phyloP scores from a whole-genome alignment of 2,797 vertebrate genomes.

The Lophius americanus region DNA sequence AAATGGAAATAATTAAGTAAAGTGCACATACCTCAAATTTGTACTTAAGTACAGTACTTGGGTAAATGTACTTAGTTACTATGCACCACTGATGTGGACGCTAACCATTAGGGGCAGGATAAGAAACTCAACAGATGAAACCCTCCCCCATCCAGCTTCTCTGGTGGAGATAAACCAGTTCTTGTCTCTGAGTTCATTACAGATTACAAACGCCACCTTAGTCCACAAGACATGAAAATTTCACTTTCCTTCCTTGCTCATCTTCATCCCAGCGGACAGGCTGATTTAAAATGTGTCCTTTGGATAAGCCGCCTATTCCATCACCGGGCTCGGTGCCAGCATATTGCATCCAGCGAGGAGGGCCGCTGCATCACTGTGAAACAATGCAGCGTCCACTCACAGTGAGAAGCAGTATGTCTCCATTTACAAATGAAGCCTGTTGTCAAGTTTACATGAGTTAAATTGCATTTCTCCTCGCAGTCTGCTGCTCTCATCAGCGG shows the following conservation, averaged over 20 bases:
- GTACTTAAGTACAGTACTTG: too few species aligned
- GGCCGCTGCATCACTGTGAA: conserved; percentile 20
- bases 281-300: conserved; percentile 47
- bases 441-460: conserved; percentile 41
- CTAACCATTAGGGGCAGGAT: conserved; percentile 27
- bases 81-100: not conserved
- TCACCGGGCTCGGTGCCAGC: conserved; percentile 30
- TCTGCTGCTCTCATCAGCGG: conserved; percentile 41
- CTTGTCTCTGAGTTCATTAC: conserved; percentile 25
- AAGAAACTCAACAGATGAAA: not conserved
- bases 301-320: conserved; percentile 45
- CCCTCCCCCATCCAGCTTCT: not conserved
- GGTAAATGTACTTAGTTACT: too few species aligned
- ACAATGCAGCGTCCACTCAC: conserved; percentile 46
- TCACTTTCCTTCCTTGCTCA: conserved; percentile 28
- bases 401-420: conserved; percentile 12
- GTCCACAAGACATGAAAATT: conserved; percentile 31
- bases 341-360: conserved; percentile 18
- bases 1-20: too few species aligned
- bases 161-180: conserved; percentile 5
- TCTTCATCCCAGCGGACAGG: conserved; percentile 22
- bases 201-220: conserved; percentile 32
- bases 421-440: conserved; percentile 35
- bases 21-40: too few species aligned
- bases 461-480: conserved; percentile 34